Evolutionary conservation across 2,888 invertebrate genomes (phyloP).

Genomic region (Anaspis maculata): DNA sequence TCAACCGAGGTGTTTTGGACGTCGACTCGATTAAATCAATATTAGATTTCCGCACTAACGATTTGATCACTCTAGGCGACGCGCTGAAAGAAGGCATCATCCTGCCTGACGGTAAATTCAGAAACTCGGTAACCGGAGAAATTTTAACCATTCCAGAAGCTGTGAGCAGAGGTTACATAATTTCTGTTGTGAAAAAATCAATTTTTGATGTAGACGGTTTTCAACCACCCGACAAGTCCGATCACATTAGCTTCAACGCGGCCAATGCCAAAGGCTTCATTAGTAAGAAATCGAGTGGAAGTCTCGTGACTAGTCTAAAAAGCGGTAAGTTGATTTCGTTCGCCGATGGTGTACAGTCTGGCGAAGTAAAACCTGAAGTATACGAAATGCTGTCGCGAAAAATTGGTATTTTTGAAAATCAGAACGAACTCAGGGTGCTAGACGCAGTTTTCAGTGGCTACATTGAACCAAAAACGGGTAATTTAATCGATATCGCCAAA

Average conservation of each 20-base stretch:
- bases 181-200: conserved; percentile 77
- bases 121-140: conserved; percentile 65
- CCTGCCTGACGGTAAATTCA: conserved; percentile 64
- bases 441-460: conserved; percentile 81
- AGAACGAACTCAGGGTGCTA: conserved; percentile 71
- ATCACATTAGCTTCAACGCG: conserved; percentile 76
- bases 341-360: conserved; percentile 69
- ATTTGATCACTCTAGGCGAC: conserved; percentile 75
- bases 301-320: conserved; percentile 63
- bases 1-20: conserved; percentile 81
- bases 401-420: conserved; percentile 71
- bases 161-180: conserved; percentile 80
- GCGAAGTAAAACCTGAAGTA: conserved; percentile 75
- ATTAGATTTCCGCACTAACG: conserved; percentile 69
- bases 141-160: conserved; percentile 76
- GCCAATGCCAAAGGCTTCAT: conserved; percentile 71
- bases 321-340: conserved; percentile 68
- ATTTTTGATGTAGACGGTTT: conserved; percentile 91
- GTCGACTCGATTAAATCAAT: conserved; percentile 76
- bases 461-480: conserved; percentile 82
- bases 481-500: conserved; percentile 67
- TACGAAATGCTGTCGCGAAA: conserved; percentile 76
- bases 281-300: conserved; percentile 63
- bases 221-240: conserved; percentile 70
- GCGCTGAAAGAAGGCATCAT: conserved; percentile 77